Conservation (phyloP, 1,140 invertebrate genomes). For the Cherax quadricarinatus region DNA sequence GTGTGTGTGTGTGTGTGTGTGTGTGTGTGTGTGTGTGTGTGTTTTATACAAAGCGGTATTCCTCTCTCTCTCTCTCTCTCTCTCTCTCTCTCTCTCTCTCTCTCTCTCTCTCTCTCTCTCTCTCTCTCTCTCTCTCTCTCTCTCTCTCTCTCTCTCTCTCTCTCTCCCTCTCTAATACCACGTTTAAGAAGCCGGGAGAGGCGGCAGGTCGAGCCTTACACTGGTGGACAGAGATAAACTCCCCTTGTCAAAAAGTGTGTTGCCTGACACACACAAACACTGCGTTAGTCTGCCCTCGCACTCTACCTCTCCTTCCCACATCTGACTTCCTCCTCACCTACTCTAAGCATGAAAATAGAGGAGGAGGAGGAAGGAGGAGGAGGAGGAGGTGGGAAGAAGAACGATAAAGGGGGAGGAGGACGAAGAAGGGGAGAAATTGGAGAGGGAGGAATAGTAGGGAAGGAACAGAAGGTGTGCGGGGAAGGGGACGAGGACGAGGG, state of each 20-base stretch:
- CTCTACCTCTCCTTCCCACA: neutral
- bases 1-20: too few relatives aligned
- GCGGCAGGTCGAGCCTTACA: slow-evolving; percentile 12
- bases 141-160: neutral
- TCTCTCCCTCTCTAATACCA: neutral
- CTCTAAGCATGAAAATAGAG: too few relatives aligned
- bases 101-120: neutral
- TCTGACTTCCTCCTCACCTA: neutral
- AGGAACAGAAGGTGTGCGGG: too few relatives aligned
- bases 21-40: too few relatives aligned
- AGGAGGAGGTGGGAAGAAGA: too few relatives aligned
- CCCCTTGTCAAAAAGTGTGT: slow-evolving; percentile 3
- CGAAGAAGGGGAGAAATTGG: too few relatives aligned
- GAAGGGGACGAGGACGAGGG: too few relatives aligned
- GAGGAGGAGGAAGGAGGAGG: too few relatives aligned
- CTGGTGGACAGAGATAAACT: slow-evolving; percentile 19
- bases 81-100: neutral
- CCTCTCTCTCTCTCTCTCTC: neutral
- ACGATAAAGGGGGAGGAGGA: too few relatives aligned
- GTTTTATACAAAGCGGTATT: too few relatives aligned
- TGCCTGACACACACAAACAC: slow-evolving; percentile 20
- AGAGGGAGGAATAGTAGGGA: too few relatives aligned
- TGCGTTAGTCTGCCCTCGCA: slow-evolving; percentile 3
- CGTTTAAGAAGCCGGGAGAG: too few relatives aligned
- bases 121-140: neutral